These are phyloP conservation scores for Polyergus mexicanus DNA, from an alignment of 1,140 invertebrate genomes.

Conservation along the genomic window DNA sequence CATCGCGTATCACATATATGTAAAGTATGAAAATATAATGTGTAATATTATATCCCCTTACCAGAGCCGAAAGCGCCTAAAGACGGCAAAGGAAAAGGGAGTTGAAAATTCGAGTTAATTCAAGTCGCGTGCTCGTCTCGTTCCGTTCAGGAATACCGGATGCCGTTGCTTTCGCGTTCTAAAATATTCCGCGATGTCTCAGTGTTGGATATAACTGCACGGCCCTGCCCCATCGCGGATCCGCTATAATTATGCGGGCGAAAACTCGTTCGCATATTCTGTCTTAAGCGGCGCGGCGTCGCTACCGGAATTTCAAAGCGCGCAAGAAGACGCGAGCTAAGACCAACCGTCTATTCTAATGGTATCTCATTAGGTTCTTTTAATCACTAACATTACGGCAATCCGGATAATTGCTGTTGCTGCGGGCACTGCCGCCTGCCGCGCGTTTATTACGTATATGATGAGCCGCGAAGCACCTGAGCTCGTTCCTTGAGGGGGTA, in stretches of 20 bases:
- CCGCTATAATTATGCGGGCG: slow-evolving; percentile 65
- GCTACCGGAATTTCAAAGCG: slow-evolving; percentile 65
- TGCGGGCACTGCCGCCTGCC: slow-evolving; percentile 59
- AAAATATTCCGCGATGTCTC: slow-evolving; percentile 50
- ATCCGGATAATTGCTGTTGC: slow-evolving; percentile 80
- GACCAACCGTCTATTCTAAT: slow-evolving; percentile 78
- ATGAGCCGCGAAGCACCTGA: slow-evolving; percentile 66
- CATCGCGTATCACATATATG: no score
- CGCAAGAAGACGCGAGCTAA: slow-evolving; percentile 66
- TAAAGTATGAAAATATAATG: background rate
- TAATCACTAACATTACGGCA: slow-evolving; percentile 83
- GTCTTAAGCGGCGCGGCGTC: slow-evolving; percentile 58
- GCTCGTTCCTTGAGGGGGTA: slow-evolving; percentile 10
- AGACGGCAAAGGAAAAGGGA: background rate
- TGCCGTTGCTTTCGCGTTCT: slow-evolving; percentile 42
- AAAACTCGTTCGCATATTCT: slow-evolving; percentile 62
- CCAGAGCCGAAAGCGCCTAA: background rate
- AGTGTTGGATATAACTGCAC: slow-evolving; percentile 22
- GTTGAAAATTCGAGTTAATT: slow-evolving; percentile 67
- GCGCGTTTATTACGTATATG: slow-evolving; percentile 76
- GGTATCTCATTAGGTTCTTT: slow-evolving; percentile 83
- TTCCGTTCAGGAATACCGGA: slow-evolving; percentile 33
- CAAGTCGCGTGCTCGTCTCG: slow-evolving; percentile 64
- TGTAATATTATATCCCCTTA: slow-evolving; percentile 13
- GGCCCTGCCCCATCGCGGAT: background rate